Conservation (phyloP, 2,113 vertebrate genomes). For the human (Homo sapiens) region DNA sequence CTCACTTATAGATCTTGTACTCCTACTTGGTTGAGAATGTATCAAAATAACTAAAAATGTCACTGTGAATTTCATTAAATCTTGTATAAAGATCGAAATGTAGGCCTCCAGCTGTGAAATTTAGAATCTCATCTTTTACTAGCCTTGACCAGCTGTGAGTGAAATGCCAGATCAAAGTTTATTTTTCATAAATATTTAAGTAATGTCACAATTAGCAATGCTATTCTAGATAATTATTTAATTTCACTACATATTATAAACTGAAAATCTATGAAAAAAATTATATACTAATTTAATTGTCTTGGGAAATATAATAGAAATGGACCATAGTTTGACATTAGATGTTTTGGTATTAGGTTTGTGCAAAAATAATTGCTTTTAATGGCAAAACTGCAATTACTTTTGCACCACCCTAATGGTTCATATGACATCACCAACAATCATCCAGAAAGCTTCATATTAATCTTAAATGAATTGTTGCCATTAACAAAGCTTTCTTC, state of each 20-base stretch:
- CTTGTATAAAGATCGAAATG: conserved; percentile 14
- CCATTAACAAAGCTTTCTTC: neutral
- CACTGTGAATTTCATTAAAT: neutral
- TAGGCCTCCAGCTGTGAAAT: conserved; percentile 49
- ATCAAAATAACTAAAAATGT: neutral
- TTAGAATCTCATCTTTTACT: conserved; percentile 37
- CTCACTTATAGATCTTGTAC: neutral
- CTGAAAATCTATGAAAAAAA: conserved; percentile 48
- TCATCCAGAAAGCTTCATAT: neutral
- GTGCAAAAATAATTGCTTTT: too few relatives aligned
- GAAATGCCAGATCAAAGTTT: conserved; percentile 70
- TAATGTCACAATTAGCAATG: conserved; percentile 57
- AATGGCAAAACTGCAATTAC: too few relatives aligned
- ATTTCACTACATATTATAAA: neutral
- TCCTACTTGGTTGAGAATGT: neutral
- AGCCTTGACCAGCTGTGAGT: conserved; percentile 30
- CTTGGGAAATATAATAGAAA: neutral
- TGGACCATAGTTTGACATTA: neutral
- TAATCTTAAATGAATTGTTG: neutral
- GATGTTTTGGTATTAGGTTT: neutral
- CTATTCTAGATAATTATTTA: conserved; percentile 33
- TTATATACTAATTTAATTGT: neutral
- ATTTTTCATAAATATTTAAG: conserved; percentile 79
- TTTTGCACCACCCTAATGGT: too few relatives aligned
- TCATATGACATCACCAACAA: neutral